A percentile compares a stretch with the other conserved stretches of the same genome.
These are phyloP conservation scores for Marcusenius ussheri DNA, from an alignment of 2,113 vertebrate genomes.

Conservation along the genomic window DNA sequence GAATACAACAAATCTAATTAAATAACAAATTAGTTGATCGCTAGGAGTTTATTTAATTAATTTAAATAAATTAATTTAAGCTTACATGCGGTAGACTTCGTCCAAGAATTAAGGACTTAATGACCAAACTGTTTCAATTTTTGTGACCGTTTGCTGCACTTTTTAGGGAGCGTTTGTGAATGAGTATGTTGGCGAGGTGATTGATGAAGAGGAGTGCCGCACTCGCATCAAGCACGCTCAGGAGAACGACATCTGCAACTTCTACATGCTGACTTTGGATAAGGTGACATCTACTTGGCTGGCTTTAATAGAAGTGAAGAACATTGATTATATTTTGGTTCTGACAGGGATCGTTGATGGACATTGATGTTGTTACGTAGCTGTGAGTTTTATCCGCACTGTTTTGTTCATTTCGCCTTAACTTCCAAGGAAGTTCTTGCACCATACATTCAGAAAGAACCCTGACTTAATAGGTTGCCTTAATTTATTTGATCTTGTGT, in stretches of 20 bases:
- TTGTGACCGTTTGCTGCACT: neutral
- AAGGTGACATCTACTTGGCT: constrained; percentile 65
- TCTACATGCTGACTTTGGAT: constrained; percentile 98
- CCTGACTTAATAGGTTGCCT: neutral
- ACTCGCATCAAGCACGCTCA: constrained; percentile 87
- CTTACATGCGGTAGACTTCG: neutral
- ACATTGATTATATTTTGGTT: neutral
- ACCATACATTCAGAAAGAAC: neutral
- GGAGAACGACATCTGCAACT: constrained; percentile 93
- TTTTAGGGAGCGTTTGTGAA: constrained; percentile 91
- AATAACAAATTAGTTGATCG: neutral
- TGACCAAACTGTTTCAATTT: neutral
- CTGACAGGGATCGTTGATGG: neutral
- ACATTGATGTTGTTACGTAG: neutral
- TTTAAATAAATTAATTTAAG: neutral
- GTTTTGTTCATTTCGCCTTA: neutral
- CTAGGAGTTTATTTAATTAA: neutral
- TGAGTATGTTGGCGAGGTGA: constrained; percentile 97
- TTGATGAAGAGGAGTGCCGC: constrained; percentile 95
- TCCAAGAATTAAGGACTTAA: neutral
- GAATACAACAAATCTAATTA: neutral
- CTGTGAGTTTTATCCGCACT: neutral
- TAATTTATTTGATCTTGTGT: neutral
- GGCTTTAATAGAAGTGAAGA: neutral
- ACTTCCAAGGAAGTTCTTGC: neutral